Conservation (phyloP, 2,888 invertebrate species). For the Eupithecia vulgata region DNA sequence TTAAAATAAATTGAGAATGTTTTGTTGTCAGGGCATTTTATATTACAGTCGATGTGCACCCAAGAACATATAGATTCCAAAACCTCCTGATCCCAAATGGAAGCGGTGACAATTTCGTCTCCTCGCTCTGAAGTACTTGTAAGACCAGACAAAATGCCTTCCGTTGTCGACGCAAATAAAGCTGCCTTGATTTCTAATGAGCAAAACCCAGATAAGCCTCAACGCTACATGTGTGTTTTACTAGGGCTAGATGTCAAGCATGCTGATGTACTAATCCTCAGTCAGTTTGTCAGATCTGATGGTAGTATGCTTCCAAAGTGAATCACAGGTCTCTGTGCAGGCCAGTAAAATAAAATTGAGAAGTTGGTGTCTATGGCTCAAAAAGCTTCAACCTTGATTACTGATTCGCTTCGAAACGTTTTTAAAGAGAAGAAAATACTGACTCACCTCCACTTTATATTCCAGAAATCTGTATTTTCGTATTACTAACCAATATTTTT, state of each 20-base stretch:
- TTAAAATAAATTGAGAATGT: no score
- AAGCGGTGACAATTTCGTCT: slow-evolving; percentile 85
- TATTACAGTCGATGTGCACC: no score
- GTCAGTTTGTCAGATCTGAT: slow-evolving; percentile 92
- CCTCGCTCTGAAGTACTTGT: slow-evolving; percentile 85
- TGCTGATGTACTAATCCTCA: slow-evolving; percentile 94
- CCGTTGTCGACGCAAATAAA: slow-evolving; percentile 38
- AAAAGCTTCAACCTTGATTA: no score
- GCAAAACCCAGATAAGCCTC: slow-evolving; percentile 59
- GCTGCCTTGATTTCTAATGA: slow-evolving; percentile 40
- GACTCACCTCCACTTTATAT: no score
- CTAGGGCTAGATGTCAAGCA: slow-evolving; percentile 90
- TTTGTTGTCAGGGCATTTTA: no score
- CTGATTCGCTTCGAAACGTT: no score
- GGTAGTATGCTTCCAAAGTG: slow-evolving; percentile 92
- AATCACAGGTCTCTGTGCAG: slow-evolving; percentile 90
- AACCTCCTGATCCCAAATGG: no score
- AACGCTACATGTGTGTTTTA: slow-evolving; percentile 90
- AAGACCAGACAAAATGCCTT: slow-evolving; percentile 70
- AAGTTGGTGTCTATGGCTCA: slow-evolving; percentile 93
- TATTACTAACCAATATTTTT: no score
- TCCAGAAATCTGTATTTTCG: no score
- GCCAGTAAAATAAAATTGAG: slow-evolving; percentile 90
- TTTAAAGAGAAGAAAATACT: no score
- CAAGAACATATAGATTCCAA: no score